Conservation (phyloP, 2,888 invertebrate genomes). For the Opisthograptis luteolata region DNA sequence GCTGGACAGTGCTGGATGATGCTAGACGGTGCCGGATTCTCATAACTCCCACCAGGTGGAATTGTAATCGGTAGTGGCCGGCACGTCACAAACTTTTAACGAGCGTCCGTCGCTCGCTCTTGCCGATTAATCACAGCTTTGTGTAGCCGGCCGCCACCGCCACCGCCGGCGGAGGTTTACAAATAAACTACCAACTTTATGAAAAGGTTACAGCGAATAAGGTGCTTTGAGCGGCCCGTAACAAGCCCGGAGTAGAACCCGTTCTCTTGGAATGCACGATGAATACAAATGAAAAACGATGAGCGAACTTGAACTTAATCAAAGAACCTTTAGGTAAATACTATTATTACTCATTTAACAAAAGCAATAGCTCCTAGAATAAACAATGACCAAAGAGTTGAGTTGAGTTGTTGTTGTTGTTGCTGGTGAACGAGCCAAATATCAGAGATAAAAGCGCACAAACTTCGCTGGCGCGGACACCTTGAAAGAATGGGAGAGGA, state of each 20-base stretch:
- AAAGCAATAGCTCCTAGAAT: conserved; percentile 14
- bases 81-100: conserved; percentile 37
- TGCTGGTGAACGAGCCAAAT: no score
- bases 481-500: no score
- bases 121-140: conserved; percentile 35
- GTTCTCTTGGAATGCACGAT: conserved; percentile 9
- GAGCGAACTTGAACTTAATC: conserved; percentile 9
- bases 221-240: conserved; percentile 6
- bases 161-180: conserved; percentile 17
- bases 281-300: conserved; percentile 18
- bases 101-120: conserved; percentile 32
- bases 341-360: conserved; percentile 1
- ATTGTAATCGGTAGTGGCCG: conserved; percentile 35
- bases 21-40: conserved; percentile 6
- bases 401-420: no score
- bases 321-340: conserved; percentile 8
- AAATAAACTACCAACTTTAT: conserved; percentile 24
- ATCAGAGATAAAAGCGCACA: no score
- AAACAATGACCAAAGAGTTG: not conserved
- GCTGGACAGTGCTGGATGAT: conserved; percentile 3
- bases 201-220: conserved; percentile 11
- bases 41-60: conserved; percentile 27
- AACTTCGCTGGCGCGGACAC: no score
- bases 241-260: conserved; percentile 9
- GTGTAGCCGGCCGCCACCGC: conserved; percentile 10